These are phyloP conservation scores for Rhamphomyia laevipes DNA, from an alignment of 2,888 invertebrate species.

Conservation along the genomic window DNA sequence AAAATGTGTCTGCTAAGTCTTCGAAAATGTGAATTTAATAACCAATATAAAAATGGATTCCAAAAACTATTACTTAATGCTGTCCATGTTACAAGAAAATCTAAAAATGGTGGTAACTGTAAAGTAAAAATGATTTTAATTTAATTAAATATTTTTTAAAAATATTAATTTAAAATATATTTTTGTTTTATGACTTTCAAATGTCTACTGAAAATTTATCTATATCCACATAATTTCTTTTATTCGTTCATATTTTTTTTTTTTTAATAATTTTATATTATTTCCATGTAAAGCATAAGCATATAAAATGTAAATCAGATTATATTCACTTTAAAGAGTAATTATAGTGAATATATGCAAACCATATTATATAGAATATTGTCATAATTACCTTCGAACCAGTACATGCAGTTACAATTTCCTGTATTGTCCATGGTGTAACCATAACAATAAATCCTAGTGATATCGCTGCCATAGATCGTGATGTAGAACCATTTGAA, in stretches of 20 bases:
- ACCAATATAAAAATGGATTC: constrained; percentile 84
- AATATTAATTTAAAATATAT: too few species aligned
- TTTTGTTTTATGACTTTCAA: too few species aligned
- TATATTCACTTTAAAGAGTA: too few species aligned
- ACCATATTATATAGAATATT: too few species aligned
- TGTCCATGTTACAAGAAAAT: constrained; percentile 77
- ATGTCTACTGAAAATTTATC: too few species aligned
- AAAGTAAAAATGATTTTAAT: constrained; percentile 10
- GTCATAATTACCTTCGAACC: constrained; percentile 54
- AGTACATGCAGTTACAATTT: constrained; percentile 81
- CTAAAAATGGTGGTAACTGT: constrained; percentile 66
- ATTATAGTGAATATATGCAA: too few species aligned
- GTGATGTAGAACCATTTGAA: constrained; percentile 66
- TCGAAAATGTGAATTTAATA: constrained; percentile 74
- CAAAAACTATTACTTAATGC: constrained; percentile 81
- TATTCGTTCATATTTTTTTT: constrained; percentile 12
- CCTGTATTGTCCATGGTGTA: constrained; percentile 83
- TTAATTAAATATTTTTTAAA: constrained; percentile 7
- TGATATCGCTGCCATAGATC: constrained; percentile 87
- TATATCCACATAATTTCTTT: too few species aligned
- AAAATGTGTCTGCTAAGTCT: constrained; percentile 65
- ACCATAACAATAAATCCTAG: constrained; percentile 84
- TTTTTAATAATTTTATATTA: neutral
- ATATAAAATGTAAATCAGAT: too few species aligned
- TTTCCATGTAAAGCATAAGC: too few species aligned